Conservation (phyloP, 2,888 invertebrate species). For the Dasysyrphus albostriatus region DNA sequence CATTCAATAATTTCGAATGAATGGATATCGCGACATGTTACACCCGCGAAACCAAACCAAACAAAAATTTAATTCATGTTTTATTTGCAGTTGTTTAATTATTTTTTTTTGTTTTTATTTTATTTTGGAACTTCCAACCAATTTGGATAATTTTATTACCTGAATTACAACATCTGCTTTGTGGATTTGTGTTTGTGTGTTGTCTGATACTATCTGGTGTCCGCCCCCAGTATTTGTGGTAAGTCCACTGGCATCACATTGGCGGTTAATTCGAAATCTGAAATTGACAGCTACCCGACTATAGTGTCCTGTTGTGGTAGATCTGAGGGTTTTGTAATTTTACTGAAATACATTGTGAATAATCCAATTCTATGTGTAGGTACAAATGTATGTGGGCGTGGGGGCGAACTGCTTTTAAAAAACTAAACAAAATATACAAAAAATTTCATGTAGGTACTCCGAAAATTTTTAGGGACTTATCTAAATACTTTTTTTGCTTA, state of each 20-base stretch:
- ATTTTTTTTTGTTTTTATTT: constrained; percentile 6
- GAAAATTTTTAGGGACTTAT: no score
- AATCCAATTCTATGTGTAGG: constrained; percentile 9
- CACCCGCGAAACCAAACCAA: constrained; percentile 23
- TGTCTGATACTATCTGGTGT: not conserved
- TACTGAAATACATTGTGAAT: constrained; percentile 53
- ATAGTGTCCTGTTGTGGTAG: constrained; percentile 67
- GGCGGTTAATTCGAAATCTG: constrained; percentile 70
- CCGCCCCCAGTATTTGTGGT: constrained; percentile 51
- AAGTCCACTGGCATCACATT: constrained; percentile 67
- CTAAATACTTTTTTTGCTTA: no score
- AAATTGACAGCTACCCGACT: constrained; percentile 60
- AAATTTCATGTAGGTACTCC: not conserved
- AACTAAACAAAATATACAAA: not conserved
- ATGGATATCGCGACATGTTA: constrained; percentile 40
- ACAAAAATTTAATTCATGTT: constrained; percentile 44
- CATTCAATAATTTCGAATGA: constrained; percentile 40
- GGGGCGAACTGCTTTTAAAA: not conserved
- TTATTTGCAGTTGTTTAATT: constrained; percentile 50
- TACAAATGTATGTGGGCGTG: no score
- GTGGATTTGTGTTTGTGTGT: constrained; percentile 46
- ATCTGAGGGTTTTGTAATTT: constrained; percentile 65
- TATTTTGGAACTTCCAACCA: constrained; percentile 54
- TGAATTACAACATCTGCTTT: constrained; percentile 69
- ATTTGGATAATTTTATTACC: constrained; percentile 69